phyloP scores from a whole-genome alignment of 2,797 vertebrate species.

The Setipinna tenuifilis region DNA sequence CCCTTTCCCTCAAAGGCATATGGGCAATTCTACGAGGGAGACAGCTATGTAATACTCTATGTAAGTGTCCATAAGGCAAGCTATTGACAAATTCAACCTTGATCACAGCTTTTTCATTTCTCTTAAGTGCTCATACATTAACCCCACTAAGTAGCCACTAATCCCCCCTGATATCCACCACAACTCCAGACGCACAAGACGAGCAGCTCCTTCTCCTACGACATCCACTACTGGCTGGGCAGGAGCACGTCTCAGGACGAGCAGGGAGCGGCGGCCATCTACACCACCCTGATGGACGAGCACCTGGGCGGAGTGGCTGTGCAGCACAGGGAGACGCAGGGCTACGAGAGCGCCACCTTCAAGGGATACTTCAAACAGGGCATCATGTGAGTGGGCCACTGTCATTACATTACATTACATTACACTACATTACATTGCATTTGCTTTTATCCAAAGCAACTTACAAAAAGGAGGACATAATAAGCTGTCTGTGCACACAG shows the following conservation, averaged over 20 bases:
- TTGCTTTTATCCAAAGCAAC: too few species aligned
- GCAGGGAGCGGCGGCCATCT: slow-evolving; percentile 84
- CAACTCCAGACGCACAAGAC: slow-evolving; percentile 77
- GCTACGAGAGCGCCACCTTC: slow-evolving; percentile 79
- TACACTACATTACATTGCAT: too few species aligned
- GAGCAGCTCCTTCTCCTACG: slow-evolving; percentile 72
- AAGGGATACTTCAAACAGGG: slow-evolving; percentile 84
- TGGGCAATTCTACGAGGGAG: slow-evolving; percentile 84
- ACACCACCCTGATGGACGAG: slow-evolving; percentile 82
- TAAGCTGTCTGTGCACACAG: not conserved
- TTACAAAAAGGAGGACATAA: too few species aligned
- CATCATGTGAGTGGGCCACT: slow-evolving; percentile 72
- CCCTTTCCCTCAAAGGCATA: slow-evolving; percentile 75
- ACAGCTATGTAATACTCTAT: slow-evolving; percentile 82
- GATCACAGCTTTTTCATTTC: too few species aligned
- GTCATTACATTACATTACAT: too few species aligned
- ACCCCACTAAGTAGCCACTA: too few species aligned
- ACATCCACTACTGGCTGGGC: slow-evolving; percentile 87
- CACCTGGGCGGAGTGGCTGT: slow-evolving; percentile 77
- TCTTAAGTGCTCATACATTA: too few species aligned
- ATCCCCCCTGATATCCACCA: too few species aligned
- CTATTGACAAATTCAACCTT: not conserved
- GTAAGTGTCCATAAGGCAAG: slow-evolving; percentile 65
- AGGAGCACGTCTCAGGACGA: slow-evolving; percentile 78
- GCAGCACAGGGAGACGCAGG: slow-evolving; percentile 83